Evolutionary conservation across 2,113 vertebrate genomes (phyloP).

Genomic region (Isurus oxyrinchus): DNA sequence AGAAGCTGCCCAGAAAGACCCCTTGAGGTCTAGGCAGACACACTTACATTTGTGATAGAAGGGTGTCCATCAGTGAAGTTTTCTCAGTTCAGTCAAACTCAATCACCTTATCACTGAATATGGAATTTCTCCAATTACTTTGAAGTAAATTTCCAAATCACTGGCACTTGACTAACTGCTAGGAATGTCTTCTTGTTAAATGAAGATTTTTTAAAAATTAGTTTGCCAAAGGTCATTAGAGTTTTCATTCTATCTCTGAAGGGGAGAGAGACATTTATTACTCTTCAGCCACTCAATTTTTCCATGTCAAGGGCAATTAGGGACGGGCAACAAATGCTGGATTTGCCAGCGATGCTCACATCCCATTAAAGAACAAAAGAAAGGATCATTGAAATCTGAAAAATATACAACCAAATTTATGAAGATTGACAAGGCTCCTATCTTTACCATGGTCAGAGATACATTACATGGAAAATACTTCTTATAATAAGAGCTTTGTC

Average conservation of each 20-base stretch:
- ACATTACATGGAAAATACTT: neutral
- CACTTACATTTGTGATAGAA: neutral
- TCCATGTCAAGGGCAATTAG: neutral
- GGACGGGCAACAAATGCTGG: too few species aligned
- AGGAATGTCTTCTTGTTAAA: slow-evolving; percentile 16
- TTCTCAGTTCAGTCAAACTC: neutral
- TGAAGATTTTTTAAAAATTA: neutral
- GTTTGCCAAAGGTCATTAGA: neutral
- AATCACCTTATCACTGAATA: neutral
- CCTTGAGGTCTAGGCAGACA: neutral
- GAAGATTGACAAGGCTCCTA: neutral
- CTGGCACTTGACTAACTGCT: neutral
- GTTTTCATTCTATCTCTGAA: neutral
- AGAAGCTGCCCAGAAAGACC: neutral
- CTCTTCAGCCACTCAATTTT: neutral
- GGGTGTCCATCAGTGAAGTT: neutral
- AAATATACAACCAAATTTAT: neutral
- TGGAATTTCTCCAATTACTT: slow-evolving; percentile 26
- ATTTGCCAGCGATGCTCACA: too few species aligned
- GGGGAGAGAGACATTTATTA: neutral
- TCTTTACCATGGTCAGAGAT: neutral
- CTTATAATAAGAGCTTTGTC: neutral
- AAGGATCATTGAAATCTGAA: neutral
- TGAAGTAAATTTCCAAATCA: slow-evolving; percentile 16
- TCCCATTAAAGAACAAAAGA: neutral